Base-by-base conservation (phyloP, 1,140 invertebrate genomes). In the Calephelis nemesis region DNA sequence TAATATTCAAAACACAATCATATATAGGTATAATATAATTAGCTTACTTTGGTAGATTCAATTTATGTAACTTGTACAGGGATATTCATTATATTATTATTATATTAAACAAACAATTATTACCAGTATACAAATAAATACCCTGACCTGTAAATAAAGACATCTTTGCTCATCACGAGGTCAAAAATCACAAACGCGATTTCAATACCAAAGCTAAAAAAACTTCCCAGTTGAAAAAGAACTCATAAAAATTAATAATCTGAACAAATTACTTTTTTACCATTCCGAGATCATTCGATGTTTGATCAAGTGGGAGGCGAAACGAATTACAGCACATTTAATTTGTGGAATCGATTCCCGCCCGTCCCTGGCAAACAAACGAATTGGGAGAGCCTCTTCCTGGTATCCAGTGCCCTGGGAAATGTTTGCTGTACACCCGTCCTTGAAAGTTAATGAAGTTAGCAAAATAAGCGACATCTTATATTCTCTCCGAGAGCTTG, bases 261-360 rank as follows among this genome's bases (percentile, higher is more conserved):
- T 19, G 15, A 54, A 12, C 6, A 39, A 60, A 60, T 60, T 60
- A 60, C 58, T 60, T 12, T 58, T 60, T n/a, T 40, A 60, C 12
- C 30, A 40, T 60, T 40, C 12, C 12, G 12, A 60, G 39, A 39
- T 60, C 39, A 12, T 60, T 40, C n/a, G 58, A 12, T 60, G 58
- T 60, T 60, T 60, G 58, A 40, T 60, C 58, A 40, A 60, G 58
- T 60, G 39, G 58, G 58, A 11, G 58, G 58, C 5, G 12, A 40
- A 60, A 60, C 58, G 58, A 60, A 60, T 60, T 60, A 60, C 58
- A 30, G 39, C 19, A 60, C 58, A 39, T 60, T 60, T 60, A 60
- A 60, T 60, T 40, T 60, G 58, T 30, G 58, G 39, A 60, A 60
- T 40, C 58, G 39, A 60, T 60, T 60, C 58, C 58, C 19, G 52